phyloP scores from a whole-genome alignment of 2,113 vertebrate genomes.

The Periophthalmus modestus region DNA sequence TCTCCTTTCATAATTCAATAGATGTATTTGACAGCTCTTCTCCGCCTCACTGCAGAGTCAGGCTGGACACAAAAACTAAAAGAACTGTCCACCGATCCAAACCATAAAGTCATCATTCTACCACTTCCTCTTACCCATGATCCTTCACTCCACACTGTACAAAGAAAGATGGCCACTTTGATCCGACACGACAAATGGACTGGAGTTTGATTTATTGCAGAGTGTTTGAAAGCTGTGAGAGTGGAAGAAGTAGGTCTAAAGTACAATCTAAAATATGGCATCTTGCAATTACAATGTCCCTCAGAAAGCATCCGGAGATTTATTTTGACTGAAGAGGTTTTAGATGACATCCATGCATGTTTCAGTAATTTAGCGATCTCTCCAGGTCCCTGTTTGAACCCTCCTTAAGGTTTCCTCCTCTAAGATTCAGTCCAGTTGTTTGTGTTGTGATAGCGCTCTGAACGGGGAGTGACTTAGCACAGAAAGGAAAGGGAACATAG shows the following conservation, averaged over 20 bases:
- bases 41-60: slow-evolving; percentile 31
- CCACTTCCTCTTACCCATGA: slow-evolving; percentile 55
- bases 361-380: too few relatives aligned
- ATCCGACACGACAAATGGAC: slow-evolving; percentile 51
- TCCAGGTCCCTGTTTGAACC: too few relatives aligned
- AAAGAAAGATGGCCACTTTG: slow-evolving; percentile 48
- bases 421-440: too few relatives aligned
- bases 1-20: slow-evolving; percentile 4
- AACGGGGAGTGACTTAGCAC: too few relatives aligned
- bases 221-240: slow-evolving; percentile 14
- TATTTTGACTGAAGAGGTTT: background rate
- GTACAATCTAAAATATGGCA: background rate
- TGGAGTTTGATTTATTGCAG: slow-evolving; percentile 47
- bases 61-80: slow-evolving; percentile 46
- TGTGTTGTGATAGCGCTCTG: too few relatives aligned
- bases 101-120: slow-evolving; percentile 65
- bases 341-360: too few relatives aligned
- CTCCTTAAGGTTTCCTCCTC: too few relatives aligned
- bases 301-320: background rate
- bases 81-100: slow-evolving; percentile 56
- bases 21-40: slow-evolving; percentile 37
- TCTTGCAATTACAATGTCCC: background rate
- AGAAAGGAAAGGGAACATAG: too few relatives aligned
- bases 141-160: slow-evolving; percentile 33
- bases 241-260: background rate